These are phyloP conservation scores for Trissolcus japonicus DNA, from an alignment of 2,888 invertebrate genomes.

Conservation along the genomic window DNA sequence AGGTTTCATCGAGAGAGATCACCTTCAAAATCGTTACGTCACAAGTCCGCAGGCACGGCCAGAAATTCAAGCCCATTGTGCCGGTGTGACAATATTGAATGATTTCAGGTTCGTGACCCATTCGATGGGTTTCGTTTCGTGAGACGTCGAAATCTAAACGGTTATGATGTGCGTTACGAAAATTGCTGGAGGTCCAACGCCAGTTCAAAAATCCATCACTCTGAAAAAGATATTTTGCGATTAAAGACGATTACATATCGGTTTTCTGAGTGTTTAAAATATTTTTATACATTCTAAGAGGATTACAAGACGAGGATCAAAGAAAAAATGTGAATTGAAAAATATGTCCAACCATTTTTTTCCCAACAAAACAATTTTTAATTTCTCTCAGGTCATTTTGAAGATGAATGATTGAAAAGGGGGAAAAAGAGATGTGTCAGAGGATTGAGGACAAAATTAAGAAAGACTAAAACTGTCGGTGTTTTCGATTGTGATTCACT, in stretches of 20 bases:
- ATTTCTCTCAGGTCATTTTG: too few species aligned
- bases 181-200: slow-evolving; percentile 25
- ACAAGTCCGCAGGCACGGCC: slow-evolving; percentile 34
- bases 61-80: slow-evolving; percentile 49
- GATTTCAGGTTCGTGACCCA: slow-evolving; percentile 54
- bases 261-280: slow-evolving; percentile 33
- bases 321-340: too few species aligned
- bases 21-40: slow-evolving; percentile 43
- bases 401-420: too few species aligned
- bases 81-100: slow-evolving; percentile 56
- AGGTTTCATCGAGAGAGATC: slow-evolving; percentile 25
- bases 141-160: slow-evolving; percentile 51
- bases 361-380: too few species aligned
- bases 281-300: slow-evolving; percentile 15
- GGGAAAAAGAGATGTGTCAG: too few species aligned
- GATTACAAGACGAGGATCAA: too few species aligned
- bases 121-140: slow-evolving; percentile 51
- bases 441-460: neutral
- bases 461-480: slow-evolving; percentile 2
- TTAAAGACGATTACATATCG: slow-evolving; percentile 46
- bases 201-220: slow-evolving; percentile 40
- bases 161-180: slow-evolving; percentile 53
- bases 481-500: slow-evolving; percentile 18
- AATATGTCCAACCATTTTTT: too few species aligned
- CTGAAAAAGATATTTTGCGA: slow-evolving; percentile 21